Evolutionary conservation across 2,113 vertebrate genomes (phyloP).

Genomic region (Enhydra lutris): DNA sequence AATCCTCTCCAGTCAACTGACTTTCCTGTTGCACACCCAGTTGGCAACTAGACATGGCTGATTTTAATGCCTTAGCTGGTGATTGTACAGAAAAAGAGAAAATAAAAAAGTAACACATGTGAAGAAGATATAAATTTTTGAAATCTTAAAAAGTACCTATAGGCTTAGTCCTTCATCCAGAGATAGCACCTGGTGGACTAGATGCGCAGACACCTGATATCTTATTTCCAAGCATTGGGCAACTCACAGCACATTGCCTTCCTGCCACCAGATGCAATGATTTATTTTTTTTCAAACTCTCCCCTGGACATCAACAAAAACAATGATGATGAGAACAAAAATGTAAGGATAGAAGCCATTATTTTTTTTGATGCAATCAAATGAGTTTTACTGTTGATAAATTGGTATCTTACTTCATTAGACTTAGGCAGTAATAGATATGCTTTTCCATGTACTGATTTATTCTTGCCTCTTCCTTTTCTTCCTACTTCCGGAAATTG

Average conservation of each 20-base stretch:
- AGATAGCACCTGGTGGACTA: background rate
- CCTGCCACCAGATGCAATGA: background rate
- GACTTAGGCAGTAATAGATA: background rate
- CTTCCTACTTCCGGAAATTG: background rate
- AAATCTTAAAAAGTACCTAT: background rate
- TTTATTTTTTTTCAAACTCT: background rate
- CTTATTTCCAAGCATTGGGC: background rate
- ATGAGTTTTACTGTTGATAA: conserved; percentile 7
- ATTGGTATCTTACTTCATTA: background rate
- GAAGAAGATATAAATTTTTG: background rate
- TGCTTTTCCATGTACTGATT: background rate
- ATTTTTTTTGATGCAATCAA: background rate
- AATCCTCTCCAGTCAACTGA: background rate
- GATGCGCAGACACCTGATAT: background rate
- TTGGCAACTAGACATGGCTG: background rate
- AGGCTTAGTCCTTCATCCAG: background rate
- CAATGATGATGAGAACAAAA: background rate
- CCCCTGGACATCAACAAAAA: background rate
- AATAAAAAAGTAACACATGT: background rate
- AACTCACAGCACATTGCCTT: background rate
- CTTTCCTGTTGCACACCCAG: background rate
- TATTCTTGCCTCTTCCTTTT: background rate
- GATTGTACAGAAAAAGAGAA: background rate
- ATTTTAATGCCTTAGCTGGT: background rate
- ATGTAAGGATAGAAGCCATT: background rate